phyloP scores from a whole-genome alignment of 2,113 vertebrate genomes.

The Pleuronectes platessa region DNA sequence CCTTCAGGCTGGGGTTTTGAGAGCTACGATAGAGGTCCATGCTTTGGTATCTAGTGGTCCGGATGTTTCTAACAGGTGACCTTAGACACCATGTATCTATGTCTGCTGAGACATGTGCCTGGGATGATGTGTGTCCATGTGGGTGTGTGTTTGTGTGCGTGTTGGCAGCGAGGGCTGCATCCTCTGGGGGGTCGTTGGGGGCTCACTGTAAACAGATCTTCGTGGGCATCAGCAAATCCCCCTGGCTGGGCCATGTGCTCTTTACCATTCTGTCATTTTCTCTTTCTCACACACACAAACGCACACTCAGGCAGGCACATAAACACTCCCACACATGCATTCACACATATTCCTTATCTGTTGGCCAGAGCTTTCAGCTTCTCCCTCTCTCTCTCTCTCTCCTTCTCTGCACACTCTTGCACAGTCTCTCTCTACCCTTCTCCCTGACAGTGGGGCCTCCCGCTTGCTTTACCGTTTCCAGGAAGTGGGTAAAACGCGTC shows the following conservation, averaged over 20 bases:
- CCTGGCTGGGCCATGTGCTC: constrained; percentile 41
- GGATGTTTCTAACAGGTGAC: constrained; percentile 71
- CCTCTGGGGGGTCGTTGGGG: constrained; percentile 67
- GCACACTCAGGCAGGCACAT: constrained; percentile 21
- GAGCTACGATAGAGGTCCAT: constrained; percentile 34
- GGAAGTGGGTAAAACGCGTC: constrained; percentile 77
- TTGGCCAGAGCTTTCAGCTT: constrained; percentile 36
- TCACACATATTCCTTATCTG: constrained; percentile 54
- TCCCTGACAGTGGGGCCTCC: constrained; percentile 60
- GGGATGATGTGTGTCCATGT: constrained; percentile 26
- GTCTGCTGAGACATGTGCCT: constrained; percentile 64
- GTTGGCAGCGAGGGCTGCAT: constrained; percentile 65
- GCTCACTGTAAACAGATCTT: constrained; percentile 77
- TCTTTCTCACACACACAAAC: constrained; percentile 26
- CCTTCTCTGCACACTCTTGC: constrained; percentile 6
- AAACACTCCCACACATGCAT: constrained; percentile 48
- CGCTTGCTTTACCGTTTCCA: constrained; percentile 74
- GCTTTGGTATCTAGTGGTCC: constrained; percentile 53
- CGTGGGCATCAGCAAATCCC: constrained; percentile 71
- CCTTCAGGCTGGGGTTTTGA: constrained; percentile 33
- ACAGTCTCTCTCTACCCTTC: constrained; percentile 38
- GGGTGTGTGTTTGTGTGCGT: background rate
- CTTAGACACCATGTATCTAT: constrained; percentile 61
- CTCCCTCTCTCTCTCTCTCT: constrained; percentile 16
- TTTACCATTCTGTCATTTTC: constrained; percentile 60